Conservation (phyloP, 2,797 vertebrate genomes). For the Bradypus variegatus region DNA sequence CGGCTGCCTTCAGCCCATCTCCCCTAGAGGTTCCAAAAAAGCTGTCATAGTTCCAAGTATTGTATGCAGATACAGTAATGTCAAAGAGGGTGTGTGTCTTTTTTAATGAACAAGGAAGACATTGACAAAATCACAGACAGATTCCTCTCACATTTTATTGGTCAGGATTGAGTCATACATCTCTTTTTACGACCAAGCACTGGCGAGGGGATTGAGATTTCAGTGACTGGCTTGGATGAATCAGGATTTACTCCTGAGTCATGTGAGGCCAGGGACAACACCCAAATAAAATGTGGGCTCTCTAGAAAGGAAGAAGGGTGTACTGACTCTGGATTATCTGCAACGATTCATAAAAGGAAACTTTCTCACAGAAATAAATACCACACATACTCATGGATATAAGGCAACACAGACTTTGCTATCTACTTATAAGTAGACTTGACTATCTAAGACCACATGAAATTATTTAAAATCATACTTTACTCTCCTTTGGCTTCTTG, state of each 20-base stretch:
- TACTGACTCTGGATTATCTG: not conserved
- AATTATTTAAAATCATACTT: not conserved
- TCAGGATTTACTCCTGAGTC: slow-evolving; percentile 25
- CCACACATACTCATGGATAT: not conserved
- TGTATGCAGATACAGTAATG: not conserved
- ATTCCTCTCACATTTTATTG: not conserved
- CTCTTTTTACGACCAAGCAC: not conserved
- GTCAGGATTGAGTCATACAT: not conserved
- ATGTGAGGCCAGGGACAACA: not conserved
- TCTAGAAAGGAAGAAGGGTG: not conserved
- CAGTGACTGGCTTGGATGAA: not conserved
- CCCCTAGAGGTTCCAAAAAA: not conserved
- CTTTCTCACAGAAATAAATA: not conserved
- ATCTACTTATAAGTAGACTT: not conserved
- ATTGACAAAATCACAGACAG: not conserved
- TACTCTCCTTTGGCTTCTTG: not conserved
- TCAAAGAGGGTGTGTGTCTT: not conserved
- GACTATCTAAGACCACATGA: not conserved
- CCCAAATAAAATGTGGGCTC: not conserved
- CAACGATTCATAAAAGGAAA: not conserved
- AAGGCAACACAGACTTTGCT: not conserved
- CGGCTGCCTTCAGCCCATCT: not conserved
- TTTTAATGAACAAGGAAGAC: not conserved
- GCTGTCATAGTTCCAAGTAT: not conserved
- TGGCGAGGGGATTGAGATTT: not conserved